phyloP scores from a whole-genome alignment of 2,888 invertebrate genomes.

The Hermaeophaga mercurialis region DNA sequence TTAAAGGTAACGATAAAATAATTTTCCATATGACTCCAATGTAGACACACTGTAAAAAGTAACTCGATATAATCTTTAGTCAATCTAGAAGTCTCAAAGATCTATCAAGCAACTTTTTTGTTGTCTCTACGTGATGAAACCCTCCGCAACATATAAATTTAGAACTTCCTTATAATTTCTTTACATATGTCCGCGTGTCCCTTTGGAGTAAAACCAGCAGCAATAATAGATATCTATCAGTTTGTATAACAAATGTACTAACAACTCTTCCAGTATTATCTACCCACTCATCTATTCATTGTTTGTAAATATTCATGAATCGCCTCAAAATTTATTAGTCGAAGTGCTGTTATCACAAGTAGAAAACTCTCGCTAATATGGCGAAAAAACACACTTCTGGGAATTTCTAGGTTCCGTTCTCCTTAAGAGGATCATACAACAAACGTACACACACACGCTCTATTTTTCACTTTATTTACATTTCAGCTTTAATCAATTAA shows the following conservation, averaged over 20 bases:
- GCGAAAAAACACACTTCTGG: constrained; percentile 34
- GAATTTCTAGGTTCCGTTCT: constrained; percentile 14
- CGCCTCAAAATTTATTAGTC: constrained; percentile 41
- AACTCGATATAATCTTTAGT: too few species aligned
- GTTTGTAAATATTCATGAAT: constrained; percentile 43
- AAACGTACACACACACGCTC: too few species aligned
- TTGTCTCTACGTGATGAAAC: too few species aligned
- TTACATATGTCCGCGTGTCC: not conserved
- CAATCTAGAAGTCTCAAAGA: too few species aligned
- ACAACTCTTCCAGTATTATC: constrained; percentile 30
- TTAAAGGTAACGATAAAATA: too few species aligned
- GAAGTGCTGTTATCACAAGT: constrained; percentile 37
- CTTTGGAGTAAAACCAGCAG: constrained; percentile 16
- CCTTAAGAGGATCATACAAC: constrained; percentile 11
- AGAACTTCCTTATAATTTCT: not conserved
- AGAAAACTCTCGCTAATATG: constrained; percentile 29
- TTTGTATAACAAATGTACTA: constrained; percentile 21
- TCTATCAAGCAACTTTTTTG: too few species aligned
- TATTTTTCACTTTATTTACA: too few species aligned
- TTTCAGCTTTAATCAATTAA: too few species aligned
- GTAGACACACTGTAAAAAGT: too few species aligned
- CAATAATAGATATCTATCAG: constrained; percentile 23
- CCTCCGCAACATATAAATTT: not conserved
- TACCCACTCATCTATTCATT: constrained; percentile 36
- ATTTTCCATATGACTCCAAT: too few species aligned